A percentile compares a stretch with the other conserved stretches of the same genome.
phyloP scores from a whole-genome alignment of 2,113 vertebrate genomes.

The Phaethon lepturus region DNA sequence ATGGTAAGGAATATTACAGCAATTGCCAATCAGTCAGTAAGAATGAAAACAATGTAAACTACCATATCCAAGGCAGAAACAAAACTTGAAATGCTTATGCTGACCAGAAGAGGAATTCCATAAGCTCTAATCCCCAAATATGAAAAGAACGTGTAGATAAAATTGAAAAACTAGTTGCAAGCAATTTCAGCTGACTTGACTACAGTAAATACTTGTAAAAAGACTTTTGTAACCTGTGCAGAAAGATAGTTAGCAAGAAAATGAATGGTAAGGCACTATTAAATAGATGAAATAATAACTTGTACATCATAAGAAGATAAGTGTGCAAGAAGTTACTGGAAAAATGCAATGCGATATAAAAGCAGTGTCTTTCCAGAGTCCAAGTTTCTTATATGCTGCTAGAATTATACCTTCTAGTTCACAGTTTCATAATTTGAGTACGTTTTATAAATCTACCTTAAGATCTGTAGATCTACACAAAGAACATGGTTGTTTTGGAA shows the following conservation, averaged over 20 bases:
- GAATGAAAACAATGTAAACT: neutral
- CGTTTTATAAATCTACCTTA: fast-evolving
- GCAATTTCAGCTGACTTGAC: neutral
- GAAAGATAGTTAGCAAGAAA: neutral
- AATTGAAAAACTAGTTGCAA: neutral
- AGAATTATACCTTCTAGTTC: neutral
- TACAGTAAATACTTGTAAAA: neutral
- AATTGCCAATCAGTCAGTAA: neutral
- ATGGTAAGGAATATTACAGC: neutral
- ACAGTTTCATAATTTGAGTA: neutral
- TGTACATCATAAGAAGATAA: neutral
- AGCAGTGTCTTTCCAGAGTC: neutral
- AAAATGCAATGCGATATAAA: neutral
- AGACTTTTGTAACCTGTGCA: neutral
- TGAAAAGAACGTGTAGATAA: neutral
- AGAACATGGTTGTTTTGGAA: fast-evolving
- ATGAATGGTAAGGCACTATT: neutral
- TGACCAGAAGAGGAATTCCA: neutral
- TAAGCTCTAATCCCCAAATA: neutral
- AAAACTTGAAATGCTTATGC: neutral
- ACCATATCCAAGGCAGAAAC: neutral
- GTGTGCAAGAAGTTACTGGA: neutral
- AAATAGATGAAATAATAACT: neutral
- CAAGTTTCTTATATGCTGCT: neutral
- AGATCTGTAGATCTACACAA: neutral